A percentile compares a stretch with the other conserved stretches of the same genome.
These are phyloP conservation scores for Egretta garzetta DNA, from an alignment of 2,113 vertebrate species.

Conservation along the genomic window DNA sequence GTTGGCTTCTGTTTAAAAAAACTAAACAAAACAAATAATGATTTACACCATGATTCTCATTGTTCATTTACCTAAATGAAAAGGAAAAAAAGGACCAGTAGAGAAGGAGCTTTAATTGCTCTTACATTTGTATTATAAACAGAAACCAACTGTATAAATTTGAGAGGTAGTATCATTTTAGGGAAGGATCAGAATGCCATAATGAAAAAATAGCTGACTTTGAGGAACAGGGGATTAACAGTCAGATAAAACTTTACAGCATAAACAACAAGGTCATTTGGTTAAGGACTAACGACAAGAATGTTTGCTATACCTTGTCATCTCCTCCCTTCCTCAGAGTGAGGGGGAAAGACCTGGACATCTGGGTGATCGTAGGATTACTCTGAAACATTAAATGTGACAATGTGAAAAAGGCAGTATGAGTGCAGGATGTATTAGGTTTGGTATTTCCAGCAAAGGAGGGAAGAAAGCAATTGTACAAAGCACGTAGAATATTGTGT, in stretches of 20 bases:
- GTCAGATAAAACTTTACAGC: not conserved
- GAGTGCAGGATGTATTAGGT: not conserved
- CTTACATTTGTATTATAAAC: not conserved
- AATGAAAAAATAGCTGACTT: not conserved
- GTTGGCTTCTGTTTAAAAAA: not conserved
- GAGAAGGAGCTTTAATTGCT: not conserved
- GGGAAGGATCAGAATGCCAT: not conserved
- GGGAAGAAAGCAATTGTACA: not conserved
- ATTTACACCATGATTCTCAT: not conserved
- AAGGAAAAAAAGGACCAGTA: not conserved
- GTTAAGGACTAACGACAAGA: not conserved
- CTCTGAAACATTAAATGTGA: not conserved
- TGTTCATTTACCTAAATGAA: not conserved
- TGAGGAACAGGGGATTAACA: not conserved
- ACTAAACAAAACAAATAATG: fast-evolving
- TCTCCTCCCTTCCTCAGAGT: not conserved
- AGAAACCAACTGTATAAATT: not conserved
- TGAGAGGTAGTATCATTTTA: not conserved
- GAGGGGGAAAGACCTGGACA: not conserved
- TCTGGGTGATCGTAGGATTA: not conserved
- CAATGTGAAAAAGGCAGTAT: not conserved
- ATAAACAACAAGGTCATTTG: not conserved
- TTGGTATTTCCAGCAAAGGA: not conserved
- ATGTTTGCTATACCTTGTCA: not conserved
- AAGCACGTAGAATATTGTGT: not conserved